Base-by-base conservation (phyloP, 2,113 vertebrate genomes). In the Brachionichthys hirsutus region DNA sequence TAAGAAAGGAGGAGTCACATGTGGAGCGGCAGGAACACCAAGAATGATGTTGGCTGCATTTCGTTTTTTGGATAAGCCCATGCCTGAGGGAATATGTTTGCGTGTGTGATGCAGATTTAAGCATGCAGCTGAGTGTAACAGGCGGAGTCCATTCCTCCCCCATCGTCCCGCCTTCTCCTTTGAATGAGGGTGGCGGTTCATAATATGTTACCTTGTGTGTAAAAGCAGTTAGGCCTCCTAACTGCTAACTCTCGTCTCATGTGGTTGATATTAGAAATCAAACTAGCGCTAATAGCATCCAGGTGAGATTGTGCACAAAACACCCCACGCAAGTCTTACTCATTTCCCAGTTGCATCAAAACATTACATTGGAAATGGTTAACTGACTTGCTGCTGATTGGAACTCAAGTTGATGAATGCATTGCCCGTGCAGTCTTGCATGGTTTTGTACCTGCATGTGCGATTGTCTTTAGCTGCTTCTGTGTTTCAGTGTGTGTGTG, bases 231-330 rank as follows among this genome's bases (percentile, higher is more conserved):
- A 48, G 48, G 61, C 62, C 50, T 24, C 65, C 52, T 18, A 46
- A 62, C 56, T 47, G 62, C 45, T 75, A 55, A 66, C 66, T 45
- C 60, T 73, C 40, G 36, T 56, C 74, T 85, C 83, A 85, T 87
- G 83, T 88, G 88, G 86, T 80, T 72, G 69, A 88, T 88, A 87
- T 91, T 89, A 90, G 77, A 84, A 89, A 87, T 87, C 81, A 85
- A 84, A 81, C 84, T 49, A 49, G 49, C 54, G 72, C 70, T 90
- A 90, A 90, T 88, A 62, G 74, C 70, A 82, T 78, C 70, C 89
- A 90, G 87, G 89, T 89, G 87, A 84, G 62, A 36, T 12, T 56
- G 71, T 6, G 60, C 69, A 72, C 76, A 24, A 71, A 76, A 61
- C 72, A 78, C 35, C 79, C 75, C 70, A 71, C 56, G 16, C 42